Percentiles rank a stretch among this genome's conserved stretches.
Conservation (phyloP, 2,113 vertebrate genomes). For the Lagopus muta region DNA sequence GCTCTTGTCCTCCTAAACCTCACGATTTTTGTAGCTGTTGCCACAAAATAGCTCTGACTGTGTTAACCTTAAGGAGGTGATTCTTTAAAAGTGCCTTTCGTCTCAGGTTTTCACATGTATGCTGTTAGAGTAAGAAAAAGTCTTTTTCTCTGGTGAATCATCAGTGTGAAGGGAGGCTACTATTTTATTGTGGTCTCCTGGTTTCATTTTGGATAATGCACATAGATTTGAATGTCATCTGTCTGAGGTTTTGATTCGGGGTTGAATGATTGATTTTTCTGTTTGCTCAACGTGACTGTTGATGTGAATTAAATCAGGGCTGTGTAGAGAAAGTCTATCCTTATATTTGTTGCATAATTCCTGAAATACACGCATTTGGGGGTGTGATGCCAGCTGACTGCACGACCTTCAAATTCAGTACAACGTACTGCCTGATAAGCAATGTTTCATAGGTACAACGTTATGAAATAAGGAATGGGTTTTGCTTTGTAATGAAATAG, state of each 20-base stretch:
- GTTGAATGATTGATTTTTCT: accelerated
- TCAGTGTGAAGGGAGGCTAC: not conserved
- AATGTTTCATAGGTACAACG: not conserved
- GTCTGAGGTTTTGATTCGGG: not conserved
- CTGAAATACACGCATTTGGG: not conserved
- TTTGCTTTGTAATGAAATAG: not conserved
- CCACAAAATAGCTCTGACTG: not conserved
- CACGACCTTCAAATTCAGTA: not conserved
- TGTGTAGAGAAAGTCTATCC: not conserved
- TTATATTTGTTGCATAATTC: not conserved
- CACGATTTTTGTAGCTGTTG: slow-evolving; percentile 54
- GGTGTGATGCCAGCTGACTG: not conserved
- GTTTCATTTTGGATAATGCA: slow-evolving; percentile 7
- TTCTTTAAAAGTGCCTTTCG: not conserved
- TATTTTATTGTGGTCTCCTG: not conserved
- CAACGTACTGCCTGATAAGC: accelerated
- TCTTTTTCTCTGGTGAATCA: not conserved
- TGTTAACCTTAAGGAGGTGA: slow-evolving; percentile 41
- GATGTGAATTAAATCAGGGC: not conserved
- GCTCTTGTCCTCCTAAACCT: slow-evolving; percentile 52
- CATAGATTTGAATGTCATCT: not conserved
- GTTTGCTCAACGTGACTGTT: not conserved
- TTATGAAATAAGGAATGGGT: not conserved
- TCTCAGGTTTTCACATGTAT: not conserved
- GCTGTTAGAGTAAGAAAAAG: not conserved